These are phyloP conservation scores for Hylaea fasciaria DNA, from an alignment of 2,888 invertebrate species.

Conservation along the genomic window DNA sequence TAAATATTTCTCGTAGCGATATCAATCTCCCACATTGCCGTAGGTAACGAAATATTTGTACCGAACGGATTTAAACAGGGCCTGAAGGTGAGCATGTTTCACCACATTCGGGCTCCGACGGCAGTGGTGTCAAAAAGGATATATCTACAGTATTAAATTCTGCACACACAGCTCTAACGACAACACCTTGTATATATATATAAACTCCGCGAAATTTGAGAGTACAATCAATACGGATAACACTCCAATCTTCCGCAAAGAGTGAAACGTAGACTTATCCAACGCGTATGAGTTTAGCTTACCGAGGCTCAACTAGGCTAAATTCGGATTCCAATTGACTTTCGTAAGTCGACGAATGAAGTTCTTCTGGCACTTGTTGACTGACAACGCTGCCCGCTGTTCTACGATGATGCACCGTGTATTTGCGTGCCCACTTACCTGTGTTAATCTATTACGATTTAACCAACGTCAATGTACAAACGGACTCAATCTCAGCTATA, in stretches of 20 bases:
- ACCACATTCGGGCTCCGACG: conserved; percentile 8
- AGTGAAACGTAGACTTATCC: conserved; percentile 47
- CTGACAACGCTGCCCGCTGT: conserved; percentile 36
- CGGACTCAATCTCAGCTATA: too few species aligned
- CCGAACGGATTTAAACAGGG: conserved; percentile 17
- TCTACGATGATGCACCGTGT: conserved; percentile 30
- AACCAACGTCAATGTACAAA: conserved; percentile 5
- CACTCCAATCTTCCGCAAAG: conserved; percentile 6
- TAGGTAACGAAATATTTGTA: conserved; percentile 27
- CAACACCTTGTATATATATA: not conserved
- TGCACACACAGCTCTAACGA: not conserved
- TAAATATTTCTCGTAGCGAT: conserved; percentile 41
- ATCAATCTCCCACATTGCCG: conserved; percentile 33
- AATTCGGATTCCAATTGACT: conserved; percentile 75
- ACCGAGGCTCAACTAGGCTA: conserved; percentile 63
- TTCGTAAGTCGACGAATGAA: conserved; percentile 73
- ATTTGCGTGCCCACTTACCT: conserved; percentile 28
- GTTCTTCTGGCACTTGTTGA: conserved; percentile 55
- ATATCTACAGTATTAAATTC: not conserved
- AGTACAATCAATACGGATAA: not conserved
- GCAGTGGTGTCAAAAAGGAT: conserved; percentile 5
- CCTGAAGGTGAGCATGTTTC: conserved; percentile 31
- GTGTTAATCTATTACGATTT: conserved; percentile 27
- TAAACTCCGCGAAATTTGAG: not conserved
- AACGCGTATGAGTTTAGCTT: conserved; percentile 53